Base-by-base conservation (phyloP, 2,113 vertebrate genomes). In the Eublepharis macularius region DNA sequence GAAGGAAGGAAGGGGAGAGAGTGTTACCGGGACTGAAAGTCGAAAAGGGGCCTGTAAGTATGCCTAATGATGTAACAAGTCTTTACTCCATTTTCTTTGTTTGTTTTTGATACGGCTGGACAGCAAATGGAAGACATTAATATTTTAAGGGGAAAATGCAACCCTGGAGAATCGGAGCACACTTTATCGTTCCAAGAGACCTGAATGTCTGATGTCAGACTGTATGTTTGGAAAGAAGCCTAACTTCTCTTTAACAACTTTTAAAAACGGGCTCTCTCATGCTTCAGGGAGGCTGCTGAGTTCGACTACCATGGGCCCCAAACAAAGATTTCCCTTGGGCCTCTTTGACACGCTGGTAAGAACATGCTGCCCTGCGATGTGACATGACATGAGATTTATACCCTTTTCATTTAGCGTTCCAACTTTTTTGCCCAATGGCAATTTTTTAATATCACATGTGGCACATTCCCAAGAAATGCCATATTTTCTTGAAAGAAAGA, bases 41-140 rank as follows among this genome's bases (percentile, higher is more conserved):
- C 26, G 74, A 39, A 76, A 54, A 43, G 60, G 70, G 60, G 51
- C 69, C 63, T 76, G 63, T 11, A 36, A 81, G 43, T 26, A 32
- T 4, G 14, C 74, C 17, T 57, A 76, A 76, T 68, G 45, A 54
- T 57, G 72, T 29, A 17, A 47, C 43, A 66, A 82, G 60, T 51
- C 47, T n/a, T 54, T 68, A 69, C 13, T 41, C 83, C 26, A 19
- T 73, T 63, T 63, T 74, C 11, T 34, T 76, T 81, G 41, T 60
- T 74, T 78, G 29, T 76, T 49, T 76, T 76, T 70, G 45, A 81
- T 82, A 63, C 69, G 21, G 73, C 34, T 74, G 60, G 45, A 82
- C 79, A 57, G 73, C 81, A 82, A 86, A 82, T 86, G 47, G 79
- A 76, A 76, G 49, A 60, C 80, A 86, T 86, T 45, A 86, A 82